These are phyloP conservation scores for Leptoclinus maculatus DNA, from an alignment of 2,797 vertebrate genomes.

Conservation along the genomic window DNA sequence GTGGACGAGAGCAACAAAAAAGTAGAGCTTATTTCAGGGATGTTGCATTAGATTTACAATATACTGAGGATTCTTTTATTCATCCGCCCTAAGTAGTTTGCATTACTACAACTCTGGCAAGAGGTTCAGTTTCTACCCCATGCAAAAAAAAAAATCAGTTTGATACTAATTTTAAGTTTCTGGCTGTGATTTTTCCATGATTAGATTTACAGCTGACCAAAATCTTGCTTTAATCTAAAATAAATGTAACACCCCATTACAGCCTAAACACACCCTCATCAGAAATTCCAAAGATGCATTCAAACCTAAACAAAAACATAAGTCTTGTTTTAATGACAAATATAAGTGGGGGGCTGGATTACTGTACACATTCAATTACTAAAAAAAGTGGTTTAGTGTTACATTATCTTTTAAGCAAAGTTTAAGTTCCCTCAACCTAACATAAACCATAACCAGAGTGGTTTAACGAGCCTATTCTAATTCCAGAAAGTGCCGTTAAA, in stretches of 20 bases:
- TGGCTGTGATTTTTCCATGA: neutral
- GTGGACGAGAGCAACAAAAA: conserved; percentile 14
- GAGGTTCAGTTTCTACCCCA: conserved; percentile 3
- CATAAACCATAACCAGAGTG: neutral
- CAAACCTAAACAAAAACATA: neutral
- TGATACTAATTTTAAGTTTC: neutral
- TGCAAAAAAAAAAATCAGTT: neutral
- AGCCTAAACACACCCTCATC: neutral
- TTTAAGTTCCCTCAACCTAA: neutral
- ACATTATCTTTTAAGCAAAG: neutral
- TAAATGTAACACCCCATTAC: neutral
- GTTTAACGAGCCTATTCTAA: neutral
- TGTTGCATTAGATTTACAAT: conserved; percentile 37
- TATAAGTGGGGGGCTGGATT: neutral
- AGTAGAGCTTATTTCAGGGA: conserved; percentile 5
- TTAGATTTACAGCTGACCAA: neutral
- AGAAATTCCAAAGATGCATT: neutral
- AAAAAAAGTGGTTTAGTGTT: neutral
- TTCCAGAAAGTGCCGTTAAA: neutral
- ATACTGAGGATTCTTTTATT: conserved; percentile 18
- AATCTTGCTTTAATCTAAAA: neutral
- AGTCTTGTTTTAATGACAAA: neutral
- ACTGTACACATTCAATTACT: neutral
- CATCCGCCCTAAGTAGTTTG: conserved; percentile 17
- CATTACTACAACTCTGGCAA: conserved; percentile 6